Evolutionary conservation across 2,113 vertebrate genomes (phyloP).

Genomic region (Lagenorhynchus albirostris): DNA sequence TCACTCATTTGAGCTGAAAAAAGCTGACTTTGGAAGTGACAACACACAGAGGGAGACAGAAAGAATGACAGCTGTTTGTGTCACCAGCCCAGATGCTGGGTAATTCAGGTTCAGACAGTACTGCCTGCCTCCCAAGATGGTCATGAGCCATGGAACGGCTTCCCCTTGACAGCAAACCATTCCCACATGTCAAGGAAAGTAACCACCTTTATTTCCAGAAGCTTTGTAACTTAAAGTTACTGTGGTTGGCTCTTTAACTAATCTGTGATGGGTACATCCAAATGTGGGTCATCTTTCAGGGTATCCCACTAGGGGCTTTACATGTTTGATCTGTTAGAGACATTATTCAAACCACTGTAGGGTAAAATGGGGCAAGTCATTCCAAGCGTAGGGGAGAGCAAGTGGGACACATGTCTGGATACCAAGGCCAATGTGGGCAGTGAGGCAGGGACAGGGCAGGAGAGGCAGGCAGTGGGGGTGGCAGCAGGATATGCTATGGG

Average conservation of each 20-base stretch:
- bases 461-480: neutral
- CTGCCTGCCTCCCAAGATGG: neutral
- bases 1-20: neutral
- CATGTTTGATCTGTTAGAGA: neutral
- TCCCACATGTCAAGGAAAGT: neutral
- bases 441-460: rapidly evolving
- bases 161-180: neutral
- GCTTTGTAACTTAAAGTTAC: neutral
- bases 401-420: neutral
- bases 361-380: neutral
- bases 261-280: neutral
- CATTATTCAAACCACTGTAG: neutral
- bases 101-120: neutral
- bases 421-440: rapidly evolving
- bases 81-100: neutral
- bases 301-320: neutral
- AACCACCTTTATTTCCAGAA: neutral
- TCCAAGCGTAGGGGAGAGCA: neutral
- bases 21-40: neutral
- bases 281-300: neutral
- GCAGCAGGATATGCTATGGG: rapidly evolving
- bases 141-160: neutral
- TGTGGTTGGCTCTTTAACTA: neutral
- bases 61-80: neutral
- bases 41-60: neutral